phyloP scores from a whole-genome alignment of 2,113 vertebrate species.

The Pogona vitticeps region DNA sequence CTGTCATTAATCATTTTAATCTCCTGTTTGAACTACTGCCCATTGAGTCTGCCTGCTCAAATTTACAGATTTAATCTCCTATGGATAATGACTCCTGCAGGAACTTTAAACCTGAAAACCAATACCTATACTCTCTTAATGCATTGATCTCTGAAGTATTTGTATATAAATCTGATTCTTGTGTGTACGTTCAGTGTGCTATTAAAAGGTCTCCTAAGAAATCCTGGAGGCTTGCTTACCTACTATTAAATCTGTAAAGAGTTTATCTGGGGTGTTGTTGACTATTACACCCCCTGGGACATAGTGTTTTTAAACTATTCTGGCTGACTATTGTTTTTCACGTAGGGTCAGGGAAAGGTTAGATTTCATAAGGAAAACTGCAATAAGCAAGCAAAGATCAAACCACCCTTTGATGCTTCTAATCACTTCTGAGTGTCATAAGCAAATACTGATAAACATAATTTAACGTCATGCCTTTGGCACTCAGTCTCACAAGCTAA shows the following conservation, averaged over 20 bases:
- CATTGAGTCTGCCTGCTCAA: conserved; percentile 54
- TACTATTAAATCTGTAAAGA: conserved; percentile 21
- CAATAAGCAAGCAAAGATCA: background rate
- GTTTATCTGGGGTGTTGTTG: conserved; percentile 10
- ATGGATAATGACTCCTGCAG: conserved; percentile 62
- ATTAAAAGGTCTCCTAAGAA: conserved; percentile 14
- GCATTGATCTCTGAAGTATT: conserved; percentile 45
- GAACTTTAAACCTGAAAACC: conserved; percentile 66
- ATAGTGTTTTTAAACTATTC: background rate
- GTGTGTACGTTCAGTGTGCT: conserved; percentile 19
- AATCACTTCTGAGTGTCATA: background rate
- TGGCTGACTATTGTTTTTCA: background rate
- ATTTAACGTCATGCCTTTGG: background rate
- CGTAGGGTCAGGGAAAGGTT: background rate
- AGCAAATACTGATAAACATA: background rate
- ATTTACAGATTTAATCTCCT: conserved; percentile 70
- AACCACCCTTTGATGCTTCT: background rate
- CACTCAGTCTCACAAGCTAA: background rate
- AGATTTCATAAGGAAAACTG: background rate
- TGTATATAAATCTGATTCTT: conserved; percentile 46
- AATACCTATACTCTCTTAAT: conserved; percentile 48
- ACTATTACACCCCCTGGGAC: conserved; percentile 14
- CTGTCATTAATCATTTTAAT: conserved; percentile 53
- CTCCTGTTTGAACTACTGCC: conserved; percentile 49
- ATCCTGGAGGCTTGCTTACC: conserved; percentile 24